Percentiles rank a stretch among this genome's conserved stretches.
These are phyloP conservation scores for Schlechtendalia chinensis DNA, from an alignment of 1,140 invertebrate species.

Conservation along the genomic window DNA sequence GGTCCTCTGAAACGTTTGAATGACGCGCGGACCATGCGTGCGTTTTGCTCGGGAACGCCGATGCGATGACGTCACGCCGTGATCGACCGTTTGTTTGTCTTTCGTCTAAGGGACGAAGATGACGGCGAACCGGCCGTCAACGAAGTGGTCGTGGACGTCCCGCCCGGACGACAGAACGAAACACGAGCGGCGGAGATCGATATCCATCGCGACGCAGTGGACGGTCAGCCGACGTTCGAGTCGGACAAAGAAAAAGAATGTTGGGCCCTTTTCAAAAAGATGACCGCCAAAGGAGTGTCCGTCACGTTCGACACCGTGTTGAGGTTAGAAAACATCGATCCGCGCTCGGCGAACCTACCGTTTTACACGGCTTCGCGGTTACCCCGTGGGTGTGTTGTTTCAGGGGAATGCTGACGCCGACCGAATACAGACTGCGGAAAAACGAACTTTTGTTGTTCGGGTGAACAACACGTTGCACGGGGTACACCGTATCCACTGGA, in stretches of 20 bases:
- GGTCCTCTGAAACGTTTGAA: no score
- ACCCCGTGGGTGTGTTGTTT: conserved; percentile 54
- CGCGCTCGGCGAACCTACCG: no score
- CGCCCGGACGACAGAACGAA: neutral
- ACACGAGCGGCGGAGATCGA: neutral
- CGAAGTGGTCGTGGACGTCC: neutral
- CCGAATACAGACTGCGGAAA: conserved; percentile 65
- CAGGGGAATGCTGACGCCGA: conserved; percentile 69
- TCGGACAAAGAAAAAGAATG: conserved; percentile 66
- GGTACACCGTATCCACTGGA: no score
- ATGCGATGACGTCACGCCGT: no score
- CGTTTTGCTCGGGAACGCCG: no score
- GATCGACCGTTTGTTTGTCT: neutral
- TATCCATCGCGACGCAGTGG: neutral
- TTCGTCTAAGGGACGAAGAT: conserved; percentile 12
- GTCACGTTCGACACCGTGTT: conserved; percentile 69
- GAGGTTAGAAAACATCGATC: conserved; percentile 55
- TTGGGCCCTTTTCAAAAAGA: conserved; percentile 67
- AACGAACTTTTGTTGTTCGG: conserved; percentile 53
- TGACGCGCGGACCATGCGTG: no score
- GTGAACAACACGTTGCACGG: no score
- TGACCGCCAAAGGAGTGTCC: conserved; percentile 69
- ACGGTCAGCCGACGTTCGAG: conserved; percentile 53
- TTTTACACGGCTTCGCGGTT: no score
- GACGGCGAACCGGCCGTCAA: neutral